phyloP scores from a whole-genome alignment of 2,888 invertebrate species.

The Conus canariensis region DNA sequence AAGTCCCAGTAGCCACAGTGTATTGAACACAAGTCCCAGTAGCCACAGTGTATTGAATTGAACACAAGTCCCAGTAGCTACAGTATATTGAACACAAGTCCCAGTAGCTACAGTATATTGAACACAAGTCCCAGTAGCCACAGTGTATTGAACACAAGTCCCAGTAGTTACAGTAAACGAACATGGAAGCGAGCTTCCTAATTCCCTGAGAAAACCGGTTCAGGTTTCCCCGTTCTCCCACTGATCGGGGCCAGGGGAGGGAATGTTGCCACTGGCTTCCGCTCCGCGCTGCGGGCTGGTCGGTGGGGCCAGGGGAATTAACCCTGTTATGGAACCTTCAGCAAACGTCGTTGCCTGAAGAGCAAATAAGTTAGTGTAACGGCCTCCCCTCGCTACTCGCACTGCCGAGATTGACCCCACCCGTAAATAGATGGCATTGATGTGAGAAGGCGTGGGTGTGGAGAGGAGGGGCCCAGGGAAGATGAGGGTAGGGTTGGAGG shows the following conservation, averaged over 20 bases:
- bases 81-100: no score
- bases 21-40: no score
- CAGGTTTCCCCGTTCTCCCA: neutral
- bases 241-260: neutral
- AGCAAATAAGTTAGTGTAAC: slow-evolving; percentile 37
- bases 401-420: neutral
- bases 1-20: no score
- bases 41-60: no score
- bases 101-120: no score
- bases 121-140: no score
- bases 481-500: neutral
- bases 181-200: neutral
- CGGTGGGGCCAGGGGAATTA: slow-evolving; percentile 4
- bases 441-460: slow-evolving; percentile 7
- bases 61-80: no score
- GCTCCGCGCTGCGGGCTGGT: neutral
- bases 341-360: slow-evolving; percentile 20
- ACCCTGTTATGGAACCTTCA: slow-evolving; percentile 19
- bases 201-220: slow-evolving; percentile 7
- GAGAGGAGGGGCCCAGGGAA: neutral
- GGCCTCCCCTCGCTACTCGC: neutral
- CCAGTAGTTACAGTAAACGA: neutral
- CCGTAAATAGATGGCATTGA: neutral
- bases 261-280: neutral
- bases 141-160: no score